Evolutionary conservation across 2,113 vertebrate genomes (phyloP).

Genomic region (Pipra filicauda): DNA sequence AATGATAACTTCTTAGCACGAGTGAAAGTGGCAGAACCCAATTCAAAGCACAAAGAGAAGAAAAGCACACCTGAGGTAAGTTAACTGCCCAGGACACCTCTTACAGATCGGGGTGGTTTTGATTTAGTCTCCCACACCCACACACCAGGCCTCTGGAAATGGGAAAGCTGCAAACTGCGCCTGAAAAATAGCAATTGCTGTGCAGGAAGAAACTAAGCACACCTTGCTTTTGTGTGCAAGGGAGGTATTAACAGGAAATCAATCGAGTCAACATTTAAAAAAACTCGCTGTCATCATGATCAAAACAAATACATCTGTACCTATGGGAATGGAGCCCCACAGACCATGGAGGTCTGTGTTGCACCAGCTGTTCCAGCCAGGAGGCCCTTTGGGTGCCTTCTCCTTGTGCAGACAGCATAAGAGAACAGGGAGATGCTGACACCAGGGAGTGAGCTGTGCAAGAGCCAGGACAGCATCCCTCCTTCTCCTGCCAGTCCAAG

Average conservation of each 20-base stretch:
- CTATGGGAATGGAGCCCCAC: background rate
- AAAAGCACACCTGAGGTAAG: background rate
- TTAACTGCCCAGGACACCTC: background rate
- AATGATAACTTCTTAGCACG: background rate
- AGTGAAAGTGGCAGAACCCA: background rate
- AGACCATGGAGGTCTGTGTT: background rate
- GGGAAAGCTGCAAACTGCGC: background rate
- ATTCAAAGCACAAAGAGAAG: background rate
- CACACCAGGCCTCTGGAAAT: background rate
- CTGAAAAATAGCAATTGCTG: background rate
- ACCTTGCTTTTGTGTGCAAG: background rate
- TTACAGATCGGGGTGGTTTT: background rate
- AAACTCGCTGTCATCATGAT: background rate
- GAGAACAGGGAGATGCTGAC: background rate
- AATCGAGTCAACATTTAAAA: fast-evolving
- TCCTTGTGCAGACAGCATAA: background rate
- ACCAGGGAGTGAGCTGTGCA: background rate
- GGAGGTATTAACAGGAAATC: background rate
- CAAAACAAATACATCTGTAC: background rate
- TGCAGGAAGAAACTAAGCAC: background rate
- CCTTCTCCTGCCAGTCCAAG: background rate
- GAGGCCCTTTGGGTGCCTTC: background rate
- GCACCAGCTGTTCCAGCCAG: background rate
- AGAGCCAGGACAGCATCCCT: background rate
- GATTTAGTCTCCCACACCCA: slow-evolving; percentile 44